Base-by-base conservation (phyloP, 2,797 vertebrate genomes). In the Lerista edwardsae region DNA sequence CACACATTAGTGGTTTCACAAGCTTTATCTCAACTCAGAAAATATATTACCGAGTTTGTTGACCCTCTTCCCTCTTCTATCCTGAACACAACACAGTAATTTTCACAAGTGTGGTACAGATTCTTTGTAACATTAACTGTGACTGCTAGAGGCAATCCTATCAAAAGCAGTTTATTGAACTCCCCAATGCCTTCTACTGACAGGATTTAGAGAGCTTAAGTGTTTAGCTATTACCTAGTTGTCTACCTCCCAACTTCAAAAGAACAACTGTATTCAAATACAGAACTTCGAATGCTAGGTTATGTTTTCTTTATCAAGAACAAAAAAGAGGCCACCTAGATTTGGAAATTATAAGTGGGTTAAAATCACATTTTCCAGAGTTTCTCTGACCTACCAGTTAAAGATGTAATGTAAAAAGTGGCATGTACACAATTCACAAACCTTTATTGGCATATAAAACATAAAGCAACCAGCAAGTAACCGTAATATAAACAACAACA, bases 21-120 rank as follows among this genome's bases (percentile, higher is more conserved):
- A 93, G 92, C 89, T 87, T 82, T 91, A 94, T 90, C 84, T 90
- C 92, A 91, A 82, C 75, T 86, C 91, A 84, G 83, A 67, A 81
- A 83, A 47, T 27, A 25, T 73, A n/a, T 25, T 29, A 69, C 31
- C 17, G n/a, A 67, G 47, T 85, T 67, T 67, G 71, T n/a, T 80
- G 62, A 85, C 62, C 62, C 61, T 39, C 10, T 65, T 41, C 44
- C n/a, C 15, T 27, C 21, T 36, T 29, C 65, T 19, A 10, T 51
- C 67, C 27, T 69, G 19, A 69, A 71, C 3, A 39, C 31, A 36
- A 39, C 36, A 59, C 19, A 81, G 31, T 62, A 72, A 51, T 64
- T 78, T n/a, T 83, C 34, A 67, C 44, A 36, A 62, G 31, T 74
- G 21, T 34, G 31, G 31, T 59, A 71, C 10, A 71, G 65, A 34